Evolutionary conservation across 1,140 invertebrate species (phyloP).

Genomic region (Plodia interpunctella): DNA sequence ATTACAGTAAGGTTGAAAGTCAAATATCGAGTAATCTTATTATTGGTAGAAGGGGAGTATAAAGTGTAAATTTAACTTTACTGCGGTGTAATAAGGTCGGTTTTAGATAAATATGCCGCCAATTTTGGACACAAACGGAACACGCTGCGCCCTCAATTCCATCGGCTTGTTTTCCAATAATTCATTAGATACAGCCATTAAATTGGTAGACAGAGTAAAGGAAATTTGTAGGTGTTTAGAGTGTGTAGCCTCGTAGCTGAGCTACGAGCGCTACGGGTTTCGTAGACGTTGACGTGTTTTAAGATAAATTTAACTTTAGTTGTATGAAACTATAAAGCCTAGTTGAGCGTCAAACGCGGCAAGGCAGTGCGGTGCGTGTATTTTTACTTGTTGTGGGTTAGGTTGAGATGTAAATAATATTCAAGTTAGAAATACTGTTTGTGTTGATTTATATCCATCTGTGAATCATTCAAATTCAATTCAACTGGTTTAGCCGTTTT

Average conservation of each 20-base stretch:
- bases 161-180: slow-evolving; percentile 28
- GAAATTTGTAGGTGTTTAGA: not conserved
- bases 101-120: not conserved
- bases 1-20: slow-evolving; percentile 34
- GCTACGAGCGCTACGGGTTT: not conserved
- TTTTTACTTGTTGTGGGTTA: too few species aligned
- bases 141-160: slow-evolving; percentile 24
- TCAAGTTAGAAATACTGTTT: too few species aligned
- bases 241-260: not conserved
- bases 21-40: slow-evolving; percentile 8
- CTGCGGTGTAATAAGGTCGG: not conserved
- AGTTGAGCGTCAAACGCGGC: too few species aligned
- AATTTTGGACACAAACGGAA: slow-evolving; percentile 25
- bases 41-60: not conserved
- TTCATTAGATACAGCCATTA: slow-evolving; percentile 20
- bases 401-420: too few species aligned
- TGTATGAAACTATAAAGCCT: too few species aligned
- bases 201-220: not conserved
- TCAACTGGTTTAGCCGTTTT: too few species aligned
- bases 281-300: not conserved
- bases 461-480: too few species aligned
- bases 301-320: too few species aligned
- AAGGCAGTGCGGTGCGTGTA: too few species aligned
- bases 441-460: too few species aligned
- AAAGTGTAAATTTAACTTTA: not conserved